Evolutionary conservation across 2,888 invertebrate genomes (phyloP), one percentile per base, ranked within the genome.

Genomic region (Cyclophora punctaria): DNA sequence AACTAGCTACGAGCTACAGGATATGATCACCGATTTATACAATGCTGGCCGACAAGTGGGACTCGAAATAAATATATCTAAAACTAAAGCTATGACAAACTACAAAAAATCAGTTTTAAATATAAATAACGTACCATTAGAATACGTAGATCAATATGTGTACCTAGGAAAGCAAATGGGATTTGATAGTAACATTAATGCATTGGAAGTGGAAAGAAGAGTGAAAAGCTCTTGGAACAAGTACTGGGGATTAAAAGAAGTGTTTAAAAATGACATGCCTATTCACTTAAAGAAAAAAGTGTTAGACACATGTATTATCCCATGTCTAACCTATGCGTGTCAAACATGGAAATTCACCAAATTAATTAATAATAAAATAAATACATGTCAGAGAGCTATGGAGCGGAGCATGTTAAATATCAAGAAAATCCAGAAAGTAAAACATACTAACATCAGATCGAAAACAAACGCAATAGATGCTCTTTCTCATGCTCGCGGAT

Each of bases 291-390:
- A 64, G 54, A 58, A 50, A 34, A 60, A 58, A 52, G 49, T 54
- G 0, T 55, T 60, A 54, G 48, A 20, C 0, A 44, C 56, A 35
- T 58, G 56, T 47, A 53, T 59, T 20, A 44, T 60, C 48, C 59
- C 56, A 0, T 57, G 55, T 7, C 47, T 62, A 6, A 58, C 57
- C n/a, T 60, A 62, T 47, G 58, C 53, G n/a, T 59, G 56, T 44
- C 55, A 55, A 52, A 57, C 43, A n/a, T 48, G 48, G 44, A 48
- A 35, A 20, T 40, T 42, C n/a, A 44, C 44, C 3, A 7, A 2
- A 2, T 34, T 40, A 37, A 33, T 7, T 6, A 48, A 3, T 3
- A 44, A 33, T 2, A 48, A 48, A 35, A 37, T 48, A 3, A 33
- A 6, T 7, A 44, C 44, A 3, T 48, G 48, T 34, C 44, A 48